phyloP scores from a whole-genome alignment of 2,113 vertebrate genomes.

The Salvelinus sp. region DNA sequence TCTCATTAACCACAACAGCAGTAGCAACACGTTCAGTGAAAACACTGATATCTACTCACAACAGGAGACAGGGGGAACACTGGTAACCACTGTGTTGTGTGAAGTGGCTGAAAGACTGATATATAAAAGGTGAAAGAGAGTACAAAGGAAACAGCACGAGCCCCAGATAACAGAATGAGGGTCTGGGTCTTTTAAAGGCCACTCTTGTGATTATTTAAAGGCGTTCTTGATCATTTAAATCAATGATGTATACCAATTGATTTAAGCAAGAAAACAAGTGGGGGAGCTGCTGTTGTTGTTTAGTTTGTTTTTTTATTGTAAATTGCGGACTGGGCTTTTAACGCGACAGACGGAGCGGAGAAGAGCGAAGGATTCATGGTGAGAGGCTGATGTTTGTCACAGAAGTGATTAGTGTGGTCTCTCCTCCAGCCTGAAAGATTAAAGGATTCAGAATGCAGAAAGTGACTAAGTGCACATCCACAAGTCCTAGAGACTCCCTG shows the following conservation, averaged over 20 bases:
- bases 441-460: neutral
- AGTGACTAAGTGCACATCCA: neutral
- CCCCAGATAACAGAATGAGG: no score
- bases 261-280: no score
- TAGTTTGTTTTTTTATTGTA: no score
- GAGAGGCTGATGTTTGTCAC: neutral
- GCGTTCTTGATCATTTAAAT: no score
- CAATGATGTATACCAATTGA: no score
- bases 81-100: neutral
- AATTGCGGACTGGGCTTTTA: no score
- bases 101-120: no score
- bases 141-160: no score
- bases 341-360: neutral
- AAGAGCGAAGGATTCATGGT: neutral
- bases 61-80: neutral
- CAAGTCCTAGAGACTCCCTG: neutral
- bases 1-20: constrained; percentile 6
- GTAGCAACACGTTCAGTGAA: neutral
- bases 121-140: no score
- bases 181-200: no score
- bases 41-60: neutral
- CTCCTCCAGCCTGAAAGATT: neutral
- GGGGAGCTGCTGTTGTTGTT: no score
- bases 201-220: no score
- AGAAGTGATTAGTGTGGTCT: neutral